Base-by-base conservation (phyloP, 2,888 invertebrate species). In the Papilio elwesi region DNA sequence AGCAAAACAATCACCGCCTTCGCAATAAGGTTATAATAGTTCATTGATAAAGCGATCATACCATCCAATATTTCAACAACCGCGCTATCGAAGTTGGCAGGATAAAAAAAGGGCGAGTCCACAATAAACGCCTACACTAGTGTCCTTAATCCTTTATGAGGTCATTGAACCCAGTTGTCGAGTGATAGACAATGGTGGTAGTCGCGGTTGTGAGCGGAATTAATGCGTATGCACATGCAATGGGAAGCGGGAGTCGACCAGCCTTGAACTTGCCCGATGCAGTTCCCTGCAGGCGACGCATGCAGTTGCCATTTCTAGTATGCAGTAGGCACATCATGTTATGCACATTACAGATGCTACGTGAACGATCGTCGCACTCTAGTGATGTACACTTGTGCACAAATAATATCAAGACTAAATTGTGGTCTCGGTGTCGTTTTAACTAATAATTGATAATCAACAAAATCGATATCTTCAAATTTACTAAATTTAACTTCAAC, bases 101-200 rank as follows among this genome's bases (percentile, higher is more conserved):
- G 87, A 87, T 87, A 88, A 86, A 85, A n/a, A 85, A 85, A 83
- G 83, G 83, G 84, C 79, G 83, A 83, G 82, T 84, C 82, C 82
- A 81, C 82, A 68, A 83, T 82, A 83, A 84, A 83, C 84, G 85
- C 82, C 83, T 84, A 90, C 90, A 91, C 90, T 90, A 84, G 87
- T 88, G 87, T 89, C 91, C 90, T 92, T 91, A 93, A 90, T 92
- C 90, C 89, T 92, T 88, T 90, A 92, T 89, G 88, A 85, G 92
- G 87, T 89, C 88, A 80, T 81, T 85, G 90, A 91, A 86, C 93
- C 83, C 85, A 68, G 83, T 79, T 80, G 83, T 81, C 82, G 82
- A 84, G 89, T 91, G 91, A 92, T 92, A 93, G 93, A 93, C 93
- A 93, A 93, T 93, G 92, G 91, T 89, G 87, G 90, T 89, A 88